These are phyloP conservation scores for Hydrophis major DNA, from an alignment of 2,797 vertebrate genomes.

Conservation along the genomic window DNA sequence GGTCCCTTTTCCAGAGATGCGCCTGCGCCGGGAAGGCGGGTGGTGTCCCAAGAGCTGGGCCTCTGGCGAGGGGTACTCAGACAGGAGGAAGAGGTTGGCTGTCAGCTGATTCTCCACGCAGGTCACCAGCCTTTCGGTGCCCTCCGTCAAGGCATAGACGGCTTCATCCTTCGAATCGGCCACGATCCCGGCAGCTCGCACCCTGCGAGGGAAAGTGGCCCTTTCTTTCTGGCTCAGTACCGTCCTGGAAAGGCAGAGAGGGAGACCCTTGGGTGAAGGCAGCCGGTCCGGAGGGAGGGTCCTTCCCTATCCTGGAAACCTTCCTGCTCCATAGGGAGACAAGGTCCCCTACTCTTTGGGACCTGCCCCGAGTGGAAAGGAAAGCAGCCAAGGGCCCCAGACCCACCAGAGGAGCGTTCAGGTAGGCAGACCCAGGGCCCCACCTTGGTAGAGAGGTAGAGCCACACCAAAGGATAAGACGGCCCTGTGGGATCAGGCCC, in stretches of 20 bases:
- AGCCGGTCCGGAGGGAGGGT: not conserved
- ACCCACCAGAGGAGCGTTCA: not conserved
- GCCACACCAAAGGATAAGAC: not conserved
- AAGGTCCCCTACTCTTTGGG: not conserved
- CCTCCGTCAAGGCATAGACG: not conserved
- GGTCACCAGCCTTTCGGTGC: conserved; percentile 25
- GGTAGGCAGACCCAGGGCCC: not conserved
- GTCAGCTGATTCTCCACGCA: conserved; percentile 43
- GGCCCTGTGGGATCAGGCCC: not conserved
- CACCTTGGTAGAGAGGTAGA: not conserved
- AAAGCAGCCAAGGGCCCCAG: not conserved
- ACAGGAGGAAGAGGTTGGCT: conserved; percentile 38
- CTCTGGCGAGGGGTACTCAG: not conserved
- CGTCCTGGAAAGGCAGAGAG: conserved; percentile 31
- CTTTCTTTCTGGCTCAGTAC: not conserved
- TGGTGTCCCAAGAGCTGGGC: fast-evolving
- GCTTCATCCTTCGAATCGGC: not conserved
- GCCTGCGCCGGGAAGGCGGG: not conserved
- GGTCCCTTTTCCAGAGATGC: fast-evolving
- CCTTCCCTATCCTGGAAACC: not conserved
- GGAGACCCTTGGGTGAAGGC: not conserved
- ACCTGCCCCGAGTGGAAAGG: not conserved
- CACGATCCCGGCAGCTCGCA: not conserved
- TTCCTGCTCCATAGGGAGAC: not conserved
- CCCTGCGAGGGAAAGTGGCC: not conserved